Evolutionary conservation across 2,797 vertebrate species (phyloP), one percentile per base, ranked within the genome.

Genomic region (Chaetophractus vellerosus): DNA sequence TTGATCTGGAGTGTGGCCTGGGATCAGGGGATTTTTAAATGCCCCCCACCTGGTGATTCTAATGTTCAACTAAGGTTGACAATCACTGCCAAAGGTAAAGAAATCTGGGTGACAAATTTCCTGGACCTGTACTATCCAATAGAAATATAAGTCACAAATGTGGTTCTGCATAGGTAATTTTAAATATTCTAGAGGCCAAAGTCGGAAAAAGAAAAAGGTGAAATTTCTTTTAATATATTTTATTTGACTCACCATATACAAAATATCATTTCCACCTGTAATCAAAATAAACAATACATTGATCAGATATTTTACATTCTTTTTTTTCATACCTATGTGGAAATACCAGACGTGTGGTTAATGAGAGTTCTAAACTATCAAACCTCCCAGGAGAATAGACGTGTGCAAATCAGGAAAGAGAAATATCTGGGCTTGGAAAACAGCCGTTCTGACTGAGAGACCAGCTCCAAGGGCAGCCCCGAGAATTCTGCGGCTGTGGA

Each of bases 141-240:
- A 86, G 75, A 87, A 79, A 82, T 33, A n/a, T n/a, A 76, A 81
- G n/a, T 31, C 71, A 88, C 66, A 90, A 75, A 41, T 57, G 57
- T n/a, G n/a, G n/a, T 36, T 78, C 23, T 38, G 38, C 41, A 68
- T 5, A 74, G 36, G 45, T 31, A 76, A 64, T 28, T 88, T 19
- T 21, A 66, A 63, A 91, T 86, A 76, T 95, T 91, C 69, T 41
- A 91, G 57, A 4, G 64, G 68, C 23, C n/a, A 75, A 24, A 41
- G 12, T 66, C 61, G 33, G 78, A 80, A 55, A 72, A 87, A 79
- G 63, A 59, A 78, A 48, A 89, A n/a, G n/a, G n/a, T 59, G 38
- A 26, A 75, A 72, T 66, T 66, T 5, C 74, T 9, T 80, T 88
- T 76, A 95, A 68, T 76, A 52, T 52, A 38, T 52, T 69, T 23